Evolutionary conservation across 2,113 vertebrate species (phyloP).

Genomic region (Acanthochromis polyacanthus): DNA sequence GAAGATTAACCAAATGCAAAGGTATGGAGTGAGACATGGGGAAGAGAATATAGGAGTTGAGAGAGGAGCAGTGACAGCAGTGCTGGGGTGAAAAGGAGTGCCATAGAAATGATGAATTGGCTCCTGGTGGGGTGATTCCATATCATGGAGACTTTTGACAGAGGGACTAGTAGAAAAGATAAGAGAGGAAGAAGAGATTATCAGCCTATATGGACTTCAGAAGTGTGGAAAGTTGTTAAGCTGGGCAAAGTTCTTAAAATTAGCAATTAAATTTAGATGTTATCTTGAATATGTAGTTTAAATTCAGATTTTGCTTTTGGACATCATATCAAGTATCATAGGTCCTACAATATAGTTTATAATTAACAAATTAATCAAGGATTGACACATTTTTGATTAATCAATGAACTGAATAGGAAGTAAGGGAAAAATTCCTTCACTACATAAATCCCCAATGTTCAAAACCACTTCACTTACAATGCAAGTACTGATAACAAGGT

Average conservation of each 20-base stretch:
- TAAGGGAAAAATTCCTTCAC: too few species aligned
- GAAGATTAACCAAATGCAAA: too few species aligned
- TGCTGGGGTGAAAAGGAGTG: not conserved
- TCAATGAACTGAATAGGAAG: too few species aligned
- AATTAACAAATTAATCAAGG: not conserved
- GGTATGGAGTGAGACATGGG: not conserved
- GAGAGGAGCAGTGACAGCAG: not conserved
- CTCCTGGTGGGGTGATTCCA: conserved; percentile 8
- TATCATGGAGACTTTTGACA: conserved; percentile 16
- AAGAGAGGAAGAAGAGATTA: conserved; percentile 6
- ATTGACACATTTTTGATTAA: not conserved
- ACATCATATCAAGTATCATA: not conserved
- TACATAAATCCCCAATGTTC: not conserved
- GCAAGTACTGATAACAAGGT: too few species aligned
- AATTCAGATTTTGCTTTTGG: not conserved
- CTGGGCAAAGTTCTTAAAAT: not conserved
- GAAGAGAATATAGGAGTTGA: not conserved
- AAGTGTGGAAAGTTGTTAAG: not conserved
- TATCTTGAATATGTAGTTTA: not conserved
- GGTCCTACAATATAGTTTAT: not conserved
- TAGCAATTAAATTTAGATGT: not conserved
- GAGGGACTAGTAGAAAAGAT: conserved; percentile 44
- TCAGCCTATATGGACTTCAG: not conserved
- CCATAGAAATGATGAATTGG: conserved; percentile 15
- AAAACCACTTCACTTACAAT: too few species aligned